Evolutionary conservation across 2,113 vertebrate species (phyloP).

Genomic region (Myiagra hebetior): DNA sequence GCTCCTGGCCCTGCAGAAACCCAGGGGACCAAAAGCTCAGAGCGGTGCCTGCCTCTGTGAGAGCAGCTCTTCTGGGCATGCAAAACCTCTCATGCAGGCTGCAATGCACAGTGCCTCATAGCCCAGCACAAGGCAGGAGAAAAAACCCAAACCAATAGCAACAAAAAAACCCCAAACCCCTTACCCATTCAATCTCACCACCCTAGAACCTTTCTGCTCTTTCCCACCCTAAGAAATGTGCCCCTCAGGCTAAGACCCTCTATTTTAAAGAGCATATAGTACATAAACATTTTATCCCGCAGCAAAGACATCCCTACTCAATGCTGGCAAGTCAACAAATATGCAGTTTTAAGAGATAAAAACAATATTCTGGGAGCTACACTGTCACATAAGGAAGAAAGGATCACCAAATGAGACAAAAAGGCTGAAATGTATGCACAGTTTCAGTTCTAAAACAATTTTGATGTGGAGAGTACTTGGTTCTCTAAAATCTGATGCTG

Average conservation of each 20-base stretch:
- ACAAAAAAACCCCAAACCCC: not conserved
- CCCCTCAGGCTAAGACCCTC: not conserved
- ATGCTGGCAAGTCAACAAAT: not conserved
- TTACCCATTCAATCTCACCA: not conserved
- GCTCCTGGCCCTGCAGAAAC: not conserved
- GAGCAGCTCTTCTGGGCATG: not conserved
- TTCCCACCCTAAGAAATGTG: not conserved
- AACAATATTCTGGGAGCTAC: not conserved
- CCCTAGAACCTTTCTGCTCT: not conserved
- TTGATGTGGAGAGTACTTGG: not conserved
- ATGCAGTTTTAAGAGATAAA: not conserved
- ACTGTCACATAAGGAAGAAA: not conserved
- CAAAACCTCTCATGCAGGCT: not conserved
- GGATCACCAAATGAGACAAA: not conserved
- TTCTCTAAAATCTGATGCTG: not conserved
- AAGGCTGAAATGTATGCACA: not conserved
- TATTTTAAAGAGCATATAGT: not conserved
- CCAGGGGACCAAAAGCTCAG: fast-evolving
- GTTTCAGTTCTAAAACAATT: constrained; percentile 10
- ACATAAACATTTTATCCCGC: fast-evolving
- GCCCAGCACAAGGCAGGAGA: not conserved
- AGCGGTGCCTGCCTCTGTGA: fast-evolving
- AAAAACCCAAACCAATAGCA: not conserved
- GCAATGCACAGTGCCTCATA: fast-evolving
- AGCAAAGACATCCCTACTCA: not conserved